phyloP scores from a whole-genome alignment of 2,888 invertebrate genomes.

The Dioctria linearis region DNA sequence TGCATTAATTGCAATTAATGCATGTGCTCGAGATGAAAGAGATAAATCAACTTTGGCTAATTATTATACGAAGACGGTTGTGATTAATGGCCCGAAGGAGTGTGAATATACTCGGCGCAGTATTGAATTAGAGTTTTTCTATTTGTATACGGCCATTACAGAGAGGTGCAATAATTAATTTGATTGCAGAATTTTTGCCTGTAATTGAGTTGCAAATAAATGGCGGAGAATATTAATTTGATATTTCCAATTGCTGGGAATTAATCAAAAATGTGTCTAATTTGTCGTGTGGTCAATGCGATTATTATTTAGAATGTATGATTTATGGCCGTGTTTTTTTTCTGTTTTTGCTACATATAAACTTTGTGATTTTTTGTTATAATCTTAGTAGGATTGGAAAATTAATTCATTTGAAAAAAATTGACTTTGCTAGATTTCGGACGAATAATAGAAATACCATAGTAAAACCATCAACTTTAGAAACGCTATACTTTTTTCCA shows the following conservation, averaged over 20 bases:
- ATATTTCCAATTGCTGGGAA: conserved; percentile 13
- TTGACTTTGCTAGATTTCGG: too few species aligned
- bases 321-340: neutral
- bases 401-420: too few species aligned
- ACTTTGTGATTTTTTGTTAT: neutral
- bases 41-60: conserved; percentile 32
- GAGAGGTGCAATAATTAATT: conserved; percentile 43
- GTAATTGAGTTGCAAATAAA: conserved; percentile 13
- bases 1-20: conserved; percentile 33
- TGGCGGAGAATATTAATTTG: conserved; percentile 1
- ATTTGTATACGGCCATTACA: neutral
- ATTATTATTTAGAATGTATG: neutral
- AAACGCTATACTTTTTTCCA: too few species aligned
- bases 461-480: too few species aligned
- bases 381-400: too few species aligned
- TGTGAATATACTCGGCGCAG: conserved; percentile 1
- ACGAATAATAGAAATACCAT: too few species aligned
- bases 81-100: conserved; percentile 26
- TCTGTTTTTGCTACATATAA: neutral
- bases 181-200: conserved; percentile 23
- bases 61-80: conserved; percentile 43
- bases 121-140: conserved; percentile 15
- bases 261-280: conserved; percentile 38
- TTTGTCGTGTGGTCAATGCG: conserved; percentile 14
- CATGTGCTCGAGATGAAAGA: conserved; percentile 34